A percentile compares a stretch with the other conserved stretches of the same genome.
Conservation (phyloP, 1,140 invertebrate species). For the Meteorus sp. region DNA sequence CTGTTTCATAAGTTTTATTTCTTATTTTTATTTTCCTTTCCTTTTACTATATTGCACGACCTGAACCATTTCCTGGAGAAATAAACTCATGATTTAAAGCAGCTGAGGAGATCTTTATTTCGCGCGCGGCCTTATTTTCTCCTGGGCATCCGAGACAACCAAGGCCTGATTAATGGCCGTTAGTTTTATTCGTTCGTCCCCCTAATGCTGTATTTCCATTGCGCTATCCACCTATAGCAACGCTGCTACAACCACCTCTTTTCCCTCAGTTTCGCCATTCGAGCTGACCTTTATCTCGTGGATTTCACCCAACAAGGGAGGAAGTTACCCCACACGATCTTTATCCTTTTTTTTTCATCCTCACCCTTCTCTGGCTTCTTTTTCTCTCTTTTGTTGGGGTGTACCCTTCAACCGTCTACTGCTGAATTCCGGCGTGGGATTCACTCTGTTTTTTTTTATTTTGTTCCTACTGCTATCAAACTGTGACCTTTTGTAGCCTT, state of each 20-base stretch:
- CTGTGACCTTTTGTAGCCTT: too few relatives aligned
- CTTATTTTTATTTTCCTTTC: not conserved
- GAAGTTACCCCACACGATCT: conserved; percentile 24
- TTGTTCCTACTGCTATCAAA: too few relatives aligned
- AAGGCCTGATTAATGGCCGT: conserved; percentile 52
- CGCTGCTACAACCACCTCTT: not conserved
- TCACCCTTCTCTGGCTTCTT: not conserved
- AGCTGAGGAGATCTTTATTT: conserved; percentile 51
- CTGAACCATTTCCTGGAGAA: conserved; percentile 29
- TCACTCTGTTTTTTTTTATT: not conserved
- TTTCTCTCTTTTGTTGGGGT: not conserved
- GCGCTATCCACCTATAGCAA: conserved; percentile 18
- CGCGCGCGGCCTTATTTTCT: conserved; percentile 39
- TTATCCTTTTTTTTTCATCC: conserved; percentile 23
- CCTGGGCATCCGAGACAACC: conserved; percentile 34
- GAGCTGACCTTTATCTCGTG: conserved; percentile 43
- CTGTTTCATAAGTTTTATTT: not conserved
- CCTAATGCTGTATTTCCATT: conserved; percentile 13
- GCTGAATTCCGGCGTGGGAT: not conserved
- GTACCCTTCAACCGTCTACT: not conserved
- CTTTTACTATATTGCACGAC: conserved; percentile 1
- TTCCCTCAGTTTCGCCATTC: not conserved
- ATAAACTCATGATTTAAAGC: conserved; percentile 54
- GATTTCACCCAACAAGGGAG: conserved; percentile 14
- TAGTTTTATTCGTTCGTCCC: conserved; percentile 47